phyloP scores from a whole-genome alignment of 2,113 vertebrate species.

The Hippoglossus stenolepis region DNA sequence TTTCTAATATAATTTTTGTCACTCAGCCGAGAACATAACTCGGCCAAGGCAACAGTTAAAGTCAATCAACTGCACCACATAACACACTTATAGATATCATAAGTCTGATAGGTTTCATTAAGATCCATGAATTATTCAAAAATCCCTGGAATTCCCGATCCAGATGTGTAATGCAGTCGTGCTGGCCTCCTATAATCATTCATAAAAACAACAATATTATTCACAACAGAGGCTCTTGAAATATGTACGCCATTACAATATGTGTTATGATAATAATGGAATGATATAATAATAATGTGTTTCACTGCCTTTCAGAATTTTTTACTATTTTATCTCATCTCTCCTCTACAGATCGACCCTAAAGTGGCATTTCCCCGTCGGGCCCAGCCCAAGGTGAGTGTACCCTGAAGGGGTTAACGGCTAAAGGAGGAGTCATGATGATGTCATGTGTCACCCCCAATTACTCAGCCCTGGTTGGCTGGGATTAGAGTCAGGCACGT shows the following conservation, averaged over 20 bases:
- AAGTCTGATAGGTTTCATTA: too few species aligned
- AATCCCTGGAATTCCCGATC: too few species aligned
- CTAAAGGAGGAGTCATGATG: constrained; percentile 36
- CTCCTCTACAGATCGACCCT: constrained; percentile 89
- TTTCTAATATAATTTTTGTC: too few species aligned
- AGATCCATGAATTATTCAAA: too few species aligned
- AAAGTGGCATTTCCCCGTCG: constrained; percentile 96
- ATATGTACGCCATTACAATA: too few species aligned
- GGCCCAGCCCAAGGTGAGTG: constrained; percentile 95
- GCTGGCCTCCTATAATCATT: background rate
- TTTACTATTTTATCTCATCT: constrained; percentile 22
- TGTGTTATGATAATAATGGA: background rate
- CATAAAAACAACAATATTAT: background rate
- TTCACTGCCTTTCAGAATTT: background rate
- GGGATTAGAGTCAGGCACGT: constrained; percentile 59
- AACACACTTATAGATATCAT: too few species aligned
- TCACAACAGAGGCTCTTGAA: background rate
- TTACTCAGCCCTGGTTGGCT: constrained; percentile 56
- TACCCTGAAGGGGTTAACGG: constrained; percentile 46
- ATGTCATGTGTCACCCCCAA: constrained; percentile 65
- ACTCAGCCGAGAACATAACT: too few species aligned
- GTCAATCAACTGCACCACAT: too few species aligned
- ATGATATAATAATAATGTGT: background rate
- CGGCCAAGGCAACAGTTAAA: too few species aligned
- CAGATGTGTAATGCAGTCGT: background rate